A percentile compares a stretch with the other conserved stretches of the same genome.
Conservation (phyloP, 2,888 invertebrate species). For the Panzeria rudis region DNA sequence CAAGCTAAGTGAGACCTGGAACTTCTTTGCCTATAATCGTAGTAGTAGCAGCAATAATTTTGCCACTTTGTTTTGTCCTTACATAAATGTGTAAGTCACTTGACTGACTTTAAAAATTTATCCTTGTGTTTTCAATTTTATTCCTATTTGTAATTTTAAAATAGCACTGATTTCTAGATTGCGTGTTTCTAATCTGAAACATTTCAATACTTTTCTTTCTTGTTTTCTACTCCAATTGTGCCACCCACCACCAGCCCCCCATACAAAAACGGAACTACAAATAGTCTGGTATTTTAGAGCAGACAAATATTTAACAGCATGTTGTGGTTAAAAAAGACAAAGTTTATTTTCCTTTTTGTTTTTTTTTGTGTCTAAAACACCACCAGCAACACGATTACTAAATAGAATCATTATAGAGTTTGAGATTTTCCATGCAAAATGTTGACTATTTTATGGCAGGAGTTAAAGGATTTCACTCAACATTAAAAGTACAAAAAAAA, state of each 20-base stretch:
- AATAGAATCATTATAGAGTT: constrained; percentile 10
- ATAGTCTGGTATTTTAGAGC: constrained; percentile 41
- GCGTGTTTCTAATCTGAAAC: constrained; percentile 54
- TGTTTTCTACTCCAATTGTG: background rate
- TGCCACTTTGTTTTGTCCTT: background rate
- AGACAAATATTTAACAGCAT: constrained; percentile 10
- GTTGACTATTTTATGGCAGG: background rate
- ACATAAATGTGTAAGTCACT: constrained; percentile 42
- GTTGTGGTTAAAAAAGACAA: constrained; percentile 7
- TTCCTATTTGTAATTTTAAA: constrained; percentile 14
- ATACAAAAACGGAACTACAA: constrained; percentile 37
- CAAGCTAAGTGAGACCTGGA: background rate
- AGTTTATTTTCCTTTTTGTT: background rate
- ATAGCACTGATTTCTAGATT: constrained; percentile 49
- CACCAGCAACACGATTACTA: constrained; percentile 19
- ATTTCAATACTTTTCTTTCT: constrained; percentile 22
- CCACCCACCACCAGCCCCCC: background rate
- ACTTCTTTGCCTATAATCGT: background rate
- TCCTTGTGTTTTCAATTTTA: constrained; percentile 12
- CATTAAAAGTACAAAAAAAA: constrained; percentile 6
- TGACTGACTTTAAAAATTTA: constrained; percentile 50
- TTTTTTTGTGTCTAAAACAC: background rate
- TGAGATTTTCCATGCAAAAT: background rate
- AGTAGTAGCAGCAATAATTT: background rate
- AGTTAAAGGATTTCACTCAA: constrained; percentile 25